Evolutionary conservation across 2,888 invertebrate species (phyloP).

Genomic region (Dimorphilus gyrociliatus): DNA sequence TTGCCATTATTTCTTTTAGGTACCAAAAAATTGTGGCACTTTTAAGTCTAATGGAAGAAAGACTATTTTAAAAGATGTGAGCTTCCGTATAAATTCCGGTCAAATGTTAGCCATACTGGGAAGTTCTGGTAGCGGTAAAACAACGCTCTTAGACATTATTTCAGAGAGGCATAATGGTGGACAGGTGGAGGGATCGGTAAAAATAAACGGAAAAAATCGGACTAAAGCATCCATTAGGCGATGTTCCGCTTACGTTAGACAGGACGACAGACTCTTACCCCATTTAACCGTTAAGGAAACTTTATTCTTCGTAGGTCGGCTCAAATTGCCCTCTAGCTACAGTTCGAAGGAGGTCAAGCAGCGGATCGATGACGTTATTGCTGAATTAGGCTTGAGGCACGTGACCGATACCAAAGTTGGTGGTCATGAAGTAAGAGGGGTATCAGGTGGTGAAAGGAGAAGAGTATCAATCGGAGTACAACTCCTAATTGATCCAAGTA

Average conservation of each 20-base stretch:
- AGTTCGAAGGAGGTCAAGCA: conserved; percentile 51
- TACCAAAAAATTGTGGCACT: too few species aligned
- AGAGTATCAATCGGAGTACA: conserved; percentile 79
- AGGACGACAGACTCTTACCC: conserved; percentile 63
- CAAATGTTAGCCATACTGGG: conserved; percentile 26
- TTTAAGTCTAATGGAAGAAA: too few species aligned
- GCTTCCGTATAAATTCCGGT: conserved; percentile 19
- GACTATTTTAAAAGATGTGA: conserved; percentile 20
- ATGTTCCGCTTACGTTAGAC: conserved; percentile 68
- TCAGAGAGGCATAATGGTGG: conserved; percentile 48
- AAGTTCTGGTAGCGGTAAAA: conserved; percentile 57
- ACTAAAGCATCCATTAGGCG: conserved; percentile 37
- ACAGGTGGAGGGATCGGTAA: conserved; percentile 68
- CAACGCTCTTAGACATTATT: conserved; percentile 80
- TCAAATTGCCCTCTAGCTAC: conserved; percentile 38
- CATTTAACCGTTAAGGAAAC: conserved; percentile 69
- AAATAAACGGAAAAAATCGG: conserved; percentile 66
- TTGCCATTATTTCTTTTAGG: too few species aligned
- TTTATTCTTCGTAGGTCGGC: conserved; percentile 30
- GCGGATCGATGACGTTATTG: conserved; percentile 56
- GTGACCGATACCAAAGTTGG: conserved; percentile 50
- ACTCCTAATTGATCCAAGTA: conserved; percentile 81
- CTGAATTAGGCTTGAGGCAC: conserved; percentile 78
- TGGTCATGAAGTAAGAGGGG: conserved; percentile 53
- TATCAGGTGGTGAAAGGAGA: conserved; percentile 74